Conservation (phyloP, 1,140 invertebrate species). For the Lepidurus arcticus region DNA sequence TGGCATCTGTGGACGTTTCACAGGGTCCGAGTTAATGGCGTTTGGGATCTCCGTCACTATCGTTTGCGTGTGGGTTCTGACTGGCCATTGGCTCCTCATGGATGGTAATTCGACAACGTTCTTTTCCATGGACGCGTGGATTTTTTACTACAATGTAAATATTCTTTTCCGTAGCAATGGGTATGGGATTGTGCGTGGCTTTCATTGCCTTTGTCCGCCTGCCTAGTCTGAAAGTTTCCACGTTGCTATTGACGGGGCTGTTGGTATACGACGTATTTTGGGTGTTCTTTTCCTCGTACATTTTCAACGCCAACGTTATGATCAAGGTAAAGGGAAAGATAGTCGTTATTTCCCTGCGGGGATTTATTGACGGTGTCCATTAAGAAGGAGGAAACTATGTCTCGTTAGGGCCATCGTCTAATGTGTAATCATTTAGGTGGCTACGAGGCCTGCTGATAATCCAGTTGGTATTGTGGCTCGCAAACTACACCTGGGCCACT, state of each 20-base stretch:
- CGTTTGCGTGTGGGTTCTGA: constrained; percentile 93
- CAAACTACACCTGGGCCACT: constrained; percentile 79
- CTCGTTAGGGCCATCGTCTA: not conserved
- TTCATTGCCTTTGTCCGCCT: constrained; percentile 94
- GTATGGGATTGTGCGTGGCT: constrained; percentile 94
- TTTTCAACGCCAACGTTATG: constrained; percentile 98
- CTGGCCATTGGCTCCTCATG: constrained; percentile 96
- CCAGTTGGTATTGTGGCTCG: constrained; percentile 88
- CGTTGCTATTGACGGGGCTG: constrained; percentile 83
- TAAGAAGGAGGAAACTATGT: constrained; percentile 16
- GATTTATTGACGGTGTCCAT: not conserved
- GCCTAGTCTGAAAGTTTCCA: constrained; percentile 94
- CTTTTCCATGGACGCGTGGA: not conserved
- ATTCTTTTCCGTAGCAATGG: constrained; percentile 66
- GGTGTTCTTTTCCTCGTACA: constrained; percentile 97
- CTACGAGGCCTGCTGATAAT: constrained; percentile 88
- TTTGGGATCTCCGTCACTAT: constrained; percentile 87
- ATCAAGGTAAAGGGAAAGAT: constrained; percentile 65
- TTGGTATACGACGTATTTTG: constrained; percentile 97
- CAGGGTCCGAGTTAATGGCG: constrained; percentile 85
- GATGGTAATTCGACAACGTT: constrained; percentile 60
- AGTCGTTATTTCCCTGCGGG: not conserved
- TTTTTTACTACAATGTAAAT: constrained; percentile 29
- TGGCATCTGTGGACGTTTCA: constrained; percentile 81
- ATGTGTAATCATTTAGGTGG: constrained; percentile 51